A percentile compares a stretch with the other conserved stretches of the same genome.
These are phyloP conservation scores for Dendrophyllia cribrosa DNA, from an alignment of 64 coral and sea anemone genomes.

Conservation along the genomic window DNA sequence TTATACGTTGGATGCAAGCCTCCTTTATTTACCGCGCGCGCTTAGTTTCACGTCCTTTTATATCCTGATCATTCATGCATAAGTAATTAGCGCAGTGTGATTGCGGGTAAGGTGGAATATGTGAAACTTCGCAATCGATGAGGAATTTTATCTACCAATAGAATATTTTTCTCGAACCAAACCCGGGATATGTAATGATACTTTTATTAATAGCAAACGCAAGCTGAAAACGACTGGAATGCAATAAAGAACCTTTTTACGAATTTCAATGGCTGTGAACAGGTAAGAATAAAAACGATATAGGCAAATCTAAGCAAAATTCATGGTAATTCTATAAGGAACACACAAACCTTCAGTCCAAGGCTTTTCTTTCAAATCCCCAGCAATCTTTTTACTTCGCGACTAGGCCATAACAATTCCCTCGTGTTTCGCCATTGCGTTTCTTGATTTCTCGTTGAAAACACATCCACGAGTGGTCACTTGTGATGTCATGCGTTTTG, in stretches of 20 bases:
- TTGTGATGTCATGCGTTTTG: constrained; percentile 45
- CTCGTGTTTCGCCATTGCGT: background rate
- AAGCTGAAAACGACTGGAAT: background rate
- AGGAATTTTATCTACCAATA: background rate
- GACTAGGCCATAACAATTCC: constrained; percentile 15
- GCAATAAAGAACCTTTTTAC: background rate
- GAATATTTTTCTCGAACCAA: background rate
- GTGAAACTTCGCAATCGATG: background rate
- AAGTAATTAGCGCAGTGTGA: background rate
- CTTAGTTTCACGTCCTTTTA: background rate
- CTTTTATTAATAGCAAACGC: background rate
- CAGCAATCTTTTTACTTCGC: background rate
- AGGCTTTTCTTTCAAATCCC: background rate
- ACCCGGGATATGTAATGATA: background rate
- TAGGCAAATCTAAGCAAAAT: background rate
- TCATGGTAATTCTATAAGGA: background rate
- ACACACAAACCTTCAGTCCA: constrained; percentile 1
- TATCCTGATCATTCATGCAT: constrained; percentile 30
- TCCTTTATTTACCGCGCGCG: background rate
- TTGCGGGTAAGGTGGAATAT: background rate
- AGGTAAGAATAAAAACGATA: background rate
- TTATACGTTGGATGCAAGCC: too few species aligned
- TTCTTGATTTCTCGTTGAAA: constrained; percentile 18
- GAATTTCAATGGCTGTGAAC: background rate
- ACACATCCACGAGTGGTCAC: background rate